Base-by-base conservation (phyloP, 2,797 vertebrate genomes). In the Salarias fasciatus region DNA sequence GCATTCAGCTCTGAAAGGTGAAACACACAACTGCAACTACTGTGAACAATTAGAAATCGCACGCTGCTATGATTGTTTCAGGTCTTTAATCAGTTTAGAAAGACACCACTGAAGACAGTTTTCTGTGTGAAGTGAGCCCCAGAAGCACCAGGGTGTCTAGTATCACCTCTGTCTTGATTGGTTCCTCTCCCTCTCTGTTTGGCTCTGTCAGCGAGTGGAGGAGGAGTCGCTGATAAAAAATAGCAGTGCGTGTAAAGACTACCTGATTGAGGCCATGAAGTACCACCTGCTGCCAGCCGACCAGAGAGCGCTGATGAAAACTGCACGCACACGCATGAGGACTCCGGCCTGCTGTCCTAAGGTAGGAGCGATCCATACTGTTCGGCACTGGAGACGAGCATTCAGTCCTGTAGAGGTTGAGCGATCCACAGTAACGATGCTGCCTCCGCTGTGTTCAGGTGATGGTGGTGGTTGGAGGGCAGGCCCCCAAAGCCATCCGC, bases 251-350 rank as follows among this genome's bases (percentile, higher is more conserved):
- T 99, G 97, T 86, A 99, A 99, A 92, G 97, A 99, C 94, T 99
- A 95, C 90, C 94, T 99, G 90, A 99, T 99, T 13, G 97, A 99
- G 90, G 97, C 97, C 75, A 99, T 99, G 97, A 99, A 99, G 88
- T 99, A 98, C 76, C 97, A 99, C 83, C 89, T 99, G 80, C 91
- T 99, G 72, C 96, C 97, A 0, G 94, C 94, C 0, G 97, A 99
- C 75, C 97, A 99, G 82, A 93, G 97, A 46, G 90, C 95, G 8
- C 67, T 97, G 81, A 98, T 99, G 95, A 99, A 98, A 89, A 97
- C 95, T 0, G 93, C 94, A 18, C 94, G 97, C 42, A 99, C 97
- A 4, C 94, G 95, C 41, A 63, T 97, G 88, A 94, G 97, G 86
- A 99, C 95, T 2, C 96, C 97, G 0, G 93, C 94, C 81, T 96